Percentiles rank a stretch among this genome's conserved stretches.
phyloP scores from a whole-genome alignment of 2,888 invertebrate genomes.

The Rotaria macrura region DNA sequence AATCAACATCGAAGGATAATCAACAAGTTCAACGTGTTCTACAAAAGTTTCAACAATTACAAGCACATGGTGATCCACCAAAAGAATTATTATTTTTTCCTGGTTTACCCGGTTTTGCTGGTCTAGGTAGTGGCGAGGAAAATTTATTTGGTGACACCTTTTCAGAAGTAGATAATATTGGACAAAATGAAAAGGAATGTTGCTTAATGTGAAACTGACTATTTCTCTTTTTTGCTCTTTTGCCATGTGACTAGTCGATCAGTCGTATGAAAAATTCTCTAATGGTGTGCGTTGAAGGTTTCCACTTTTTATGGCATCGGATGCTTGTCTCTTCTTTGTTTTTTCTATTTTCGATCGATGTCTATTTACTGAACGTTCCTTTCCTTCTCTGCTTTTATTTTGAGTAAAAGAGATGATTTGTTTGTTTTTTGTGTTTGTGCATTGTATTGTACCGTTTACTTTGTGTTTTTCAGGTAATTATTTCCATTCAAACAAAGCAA shows the following conservation, averaged over 20 bases:
- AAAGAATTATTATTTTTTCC: not conserved
- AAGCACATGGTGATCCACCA: not conserved
- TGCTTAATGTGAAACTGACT: not conserved
- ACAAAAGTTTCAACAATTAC: slow-evolving; percentile 11
- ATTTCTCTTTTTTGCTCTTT: not conserved
- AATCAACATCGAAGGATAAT: not conserved
- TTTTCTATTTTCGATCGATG: too few relatives aligned
- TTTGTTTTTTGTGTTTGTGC: not conserved
- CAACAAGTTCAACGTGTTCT: not conserved
- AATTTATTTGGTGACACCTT: not conserved
- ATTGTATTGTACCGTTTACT: not conserved
- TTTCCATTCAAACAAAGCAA: not conserved
- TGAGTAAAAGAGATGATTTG: not conserved
- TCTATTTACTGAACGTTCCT: not conserved
- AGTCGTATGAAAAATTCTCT: not conserved
- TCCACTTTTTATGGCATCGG: not conserved
- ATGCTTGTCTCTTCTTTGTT: not conserved
- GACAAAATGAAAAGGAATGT: not conserved
- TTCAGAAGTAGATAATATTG: not conserved
- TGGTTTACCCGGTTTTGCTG: not conserved
- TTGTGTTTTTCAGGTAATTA: not conserved
- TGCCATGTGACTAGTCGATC: not conserved
- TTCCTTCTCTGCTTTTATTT: not conserved
- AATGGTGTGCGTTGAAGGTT: not conserved
- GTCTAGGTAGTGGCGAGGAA: not conserved